Evolutionary conservation across 1,140 invertebrate genomes (phyloP).

Genomic region (Drosophila rhopaloa): DNA sequence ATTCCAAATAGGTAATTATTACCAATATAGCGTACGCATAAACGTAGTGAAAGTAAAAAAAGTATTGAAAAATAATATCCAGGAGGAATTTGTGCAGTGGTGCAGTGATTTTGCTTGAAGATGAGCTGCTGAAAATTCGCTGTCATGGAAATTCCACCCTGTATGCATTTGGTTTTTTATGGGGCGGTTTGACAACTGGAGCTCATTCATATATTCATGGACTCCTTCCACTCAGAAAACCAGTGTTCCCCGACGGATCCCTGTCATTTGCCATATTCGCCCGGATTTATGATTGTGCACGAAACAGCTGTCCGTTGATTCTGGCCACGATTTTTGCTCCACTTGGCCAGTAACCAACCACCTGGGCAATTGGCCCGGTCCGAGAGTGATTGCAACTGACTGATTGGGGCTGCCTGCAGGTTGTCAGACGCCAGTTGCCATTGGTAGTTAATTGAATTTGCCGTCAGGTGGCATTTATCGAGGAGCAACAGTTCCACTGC

Average conservation of each 20-base stretch:
- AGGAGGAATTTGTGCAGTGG: neutral
- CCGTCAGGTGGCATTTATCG: conserved; percentile 26
- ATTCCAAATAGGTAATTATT: no score
- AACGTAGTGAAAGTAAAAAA: neutral
- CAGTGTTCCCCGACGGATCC: neutral
- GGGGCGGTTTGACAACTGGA: neutral
- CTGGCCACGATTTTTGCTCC: neutral
- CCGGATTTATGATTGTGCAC: conserved; percentile 2
- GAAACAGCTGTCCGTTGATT: neutral
- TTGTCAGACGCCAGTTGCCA: conserved; percentile 31
- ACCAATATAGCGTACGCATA: neutral
- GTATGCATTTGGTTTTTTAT: neutral
- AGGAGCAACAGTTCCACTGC: conserved; percentile 12
- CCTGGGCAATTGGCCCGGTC: conserved; percentile 5
- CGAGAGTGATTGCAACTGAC: conserved; percentile 49
- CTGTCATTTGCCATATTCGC: conserved; percentile 3
- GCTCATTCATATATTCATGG: conserved; percentile 2
- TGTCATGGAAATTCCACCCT: neutral
- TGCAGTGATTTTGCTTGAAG: neutral
- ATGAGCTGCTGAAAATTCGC: neutral
- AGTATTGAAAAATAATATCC: neutral
- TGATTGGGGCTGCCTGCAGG: conserved; percentile 61
- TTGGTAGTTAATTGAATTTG: conserved; percentile 69
- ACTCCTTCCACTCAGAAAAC: neutral
- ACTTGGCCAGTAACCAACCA: conserved; percentile 11